Conservation (phyloP, 2,888 invertebrate genomes). For the Adelphocoris suturalis region DNA sequence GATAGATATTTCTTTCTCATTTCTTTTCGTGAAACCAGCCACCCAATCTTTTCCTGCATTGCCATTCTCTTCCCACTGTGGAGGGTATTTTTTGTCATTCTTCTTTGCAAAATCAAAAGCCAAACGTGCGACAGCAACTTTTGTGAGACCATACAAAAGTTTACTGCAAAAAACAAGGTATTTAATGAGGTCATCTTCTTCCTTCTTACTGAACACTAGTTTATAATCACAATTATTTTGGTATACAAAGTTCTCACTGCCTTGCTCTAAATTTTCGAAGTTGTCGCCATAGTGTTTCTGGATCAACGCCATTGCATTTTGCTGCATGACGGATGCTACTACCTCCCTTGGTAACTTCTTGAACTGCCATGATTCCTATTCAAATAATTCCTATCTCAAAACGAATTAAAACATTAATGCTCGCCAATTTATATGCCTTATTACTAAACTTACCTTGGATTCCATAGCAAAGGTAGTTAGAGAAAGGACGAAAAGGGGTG, state of each 20-base stretch:
- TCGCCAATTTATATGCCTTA: no score
- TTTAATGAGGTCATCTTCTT: background rate
- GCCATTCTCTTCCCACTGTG: slow-evolving; percentile 1
- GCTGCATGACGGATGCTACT: slow-evolving; percentile 15
- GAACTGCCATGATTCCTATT: no score
- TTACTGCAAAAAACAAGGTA: background rate
- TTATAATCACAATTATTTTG: slow-evolving; percentile 4
- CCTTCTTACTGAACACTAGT: background rate
- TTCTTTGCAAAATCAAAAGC: background rate
- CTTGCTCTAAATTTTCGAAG: no score
- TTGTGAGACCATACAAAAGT: background rate
- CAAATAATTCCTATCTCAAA: no score
- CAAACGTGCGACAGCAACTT: background rate
- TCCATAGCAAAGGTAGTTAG: no score
- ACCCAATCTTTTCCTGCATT: background rate
- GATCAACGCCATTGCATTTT: slow-evolving; percentile 33
- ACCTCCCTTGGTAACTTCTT: no score
- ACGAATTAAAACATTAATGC: no score
- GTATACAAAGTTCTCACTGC: slow-evolving; percentile 3
- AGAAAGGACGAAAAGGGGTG: no score
- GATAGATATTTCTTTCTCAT: background rate
- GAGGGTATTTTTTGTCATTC: no score
- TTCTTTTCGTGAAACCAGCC: background rate
- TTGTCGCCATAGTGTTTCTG: slow-evolving; percentile 9
- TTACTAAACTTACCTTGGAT: no score